These are phyloP conservation scores for Zosterops borbonicus DNA, from an alignment of 2,113 vertebrate species.

Conservation along the genomic window DNA sequence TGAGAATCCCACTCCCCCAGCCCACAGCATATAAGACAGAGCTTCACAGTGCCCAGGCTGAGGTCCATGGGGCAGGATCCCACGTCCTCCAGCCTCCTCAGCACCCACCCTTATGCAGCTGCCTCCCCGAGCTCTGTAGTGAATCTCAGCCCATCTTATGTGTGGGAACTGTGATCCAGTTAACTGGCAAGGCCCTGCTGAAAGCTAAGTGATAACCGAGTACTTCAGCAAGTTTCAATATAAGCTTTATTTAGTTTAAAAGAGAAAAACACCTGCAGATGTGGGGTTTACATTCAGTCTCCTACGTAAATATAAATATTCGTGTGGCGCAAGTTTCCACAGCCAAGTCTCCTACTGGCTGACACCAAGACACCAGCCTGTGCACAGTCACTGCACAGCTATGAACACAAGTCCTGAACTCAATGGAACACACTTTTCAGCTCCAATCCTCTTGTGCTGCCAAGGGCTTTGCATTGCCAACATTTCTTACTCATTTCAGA, in stretches of 20 bases:
- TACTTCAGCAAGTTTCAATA: not conserved
- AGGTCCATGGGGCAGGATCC: not conserved
- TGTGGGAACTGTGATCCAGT: not conserved
- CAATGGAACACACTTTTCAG: not conserved
- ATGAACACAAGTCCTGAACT: not conserved
- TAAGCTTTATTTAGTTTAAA: not conserved
- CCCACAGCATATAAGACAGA: fast-evolving
- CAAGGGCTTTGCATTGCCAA: fast-evolving
- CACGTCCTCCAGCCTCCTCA: not conserved
- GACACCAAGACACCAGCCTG: not conserved
- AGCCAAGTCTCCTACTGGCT: not conserved
- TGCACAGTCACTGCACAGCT: fast-evolving
- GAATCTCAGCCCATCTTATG: fast-evolving
- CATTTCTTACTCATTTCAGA: not conserved
- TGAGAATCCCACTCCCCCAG: not conserved
- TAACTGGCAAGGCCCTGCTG: not conserved
- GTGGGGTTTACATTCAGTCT: not conserved
- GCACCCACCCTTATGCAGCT: not conserved
- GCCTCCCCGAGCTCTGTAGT: not conserved
- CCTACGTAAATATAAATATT: not conserved
- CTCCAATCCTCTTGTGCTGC: not conserved
- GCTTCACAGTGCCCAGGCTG: fast-evolving
- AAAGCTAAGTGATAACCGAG: not conserved
- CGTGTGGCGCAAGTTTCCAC: fast-evolving
- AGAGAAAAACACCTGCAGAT: not conserved